These are phyloP conservation scores for Heloderma charlesbogerti DNA, from an alignment of 2,113 vertebrate genomes.

Conservation along the genomic window DNA sequence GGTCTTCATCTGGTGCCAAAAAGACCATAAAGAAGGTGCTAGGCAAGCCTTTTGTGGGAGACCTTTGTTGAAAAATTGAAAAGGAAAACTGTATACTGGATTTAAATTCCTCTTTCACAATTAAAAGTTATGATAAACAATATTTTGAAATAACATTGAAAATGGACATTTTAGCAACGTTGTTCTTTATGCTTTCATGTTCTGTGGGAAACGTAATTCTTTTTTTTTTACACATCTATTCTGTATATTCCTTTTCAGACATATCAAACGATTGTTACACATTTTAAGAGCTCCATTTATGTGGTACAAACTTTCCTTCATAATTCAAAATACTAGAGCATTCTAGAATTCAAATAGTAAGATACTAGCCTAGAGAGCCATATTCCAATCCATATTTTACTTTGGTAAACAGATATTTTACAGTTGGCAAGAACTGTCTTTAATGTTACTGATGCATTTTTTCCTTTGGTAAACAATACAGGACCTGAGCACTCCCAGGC, in stretches of 20 bases:
- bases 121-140: conserved; percentile 18
- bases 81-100: background rate
- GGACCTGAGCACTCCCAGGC: too few relatives aligned
- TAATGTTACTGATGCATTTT: background rate
- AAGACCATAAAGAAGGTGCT: background rate
- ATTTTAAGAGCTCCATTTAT: background rate
- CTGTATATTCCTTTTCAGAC: fast-evolving
- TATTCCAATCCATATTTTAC: background rate
- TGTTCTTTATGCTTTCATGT: background rate
- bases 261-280: background rate
- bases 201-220: background rate
- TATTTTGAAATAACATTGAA: background rate
- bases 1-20: background rate
- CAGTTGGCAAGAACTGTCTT: background rate
- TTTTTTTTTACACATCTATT: background rate
- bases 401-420: background rate
- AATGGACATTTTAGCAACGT: background rate
- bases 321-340: background rate
- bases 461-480: background rate
- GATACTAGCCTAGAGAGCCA: background rate
- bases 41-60: background rate
- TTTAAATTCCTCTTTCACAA: background rate
- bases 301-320: background rate
- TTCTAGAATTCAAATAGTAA: background rate
- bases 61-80: conserved; percentile 11